Percentiles rank a stretch among this genome's conserved stretches.
Evolutionary conservation across 2,797 vertebrate species (phyloP).

Genomic region (Pterois miles): DNA sequence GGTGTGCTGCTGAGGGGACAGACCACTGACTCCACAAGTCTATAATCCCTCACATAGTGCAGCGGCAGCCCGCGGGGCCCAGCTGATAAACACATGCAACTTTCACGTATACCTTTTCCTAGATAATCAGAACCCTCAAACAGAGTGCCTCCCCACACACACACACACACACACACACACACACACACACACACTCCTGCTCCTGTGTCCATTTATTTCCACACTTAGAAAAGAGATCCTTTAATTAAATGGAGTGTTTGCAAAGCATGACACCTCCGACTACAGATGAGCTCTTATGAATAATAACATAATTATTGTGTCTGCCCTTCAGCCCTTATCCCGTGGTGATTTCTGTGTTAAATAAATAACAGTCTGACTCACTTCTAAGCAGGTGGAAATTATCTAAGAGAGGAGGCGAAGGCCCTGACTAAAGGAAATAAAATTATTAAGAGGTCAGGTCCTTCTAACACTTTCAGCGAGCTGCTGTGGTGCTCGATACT

Average conservation of each 20-base stretch:
- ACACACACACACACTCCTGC: no score
- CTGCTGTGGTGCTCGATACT: background rate
- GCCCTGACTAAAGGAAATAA: background rate
- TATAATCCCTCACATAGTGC: constrained; percentile 78
- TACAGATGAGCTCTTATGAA: constrained; percentile 56
- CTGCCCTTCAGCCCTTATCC: constrained; percentile 50
- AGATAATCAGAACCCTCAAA: constrained; percentile 29
- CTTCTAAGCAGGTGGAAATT: constrained; percentile 39
- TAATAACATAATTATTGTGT: constrained; percentile 48
- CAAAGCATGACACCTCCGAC: constrained; percentile 14
- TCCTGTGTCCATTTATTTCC: constrained; percentile 6
- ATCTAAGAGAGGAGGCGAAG: constrained; percentile 4
- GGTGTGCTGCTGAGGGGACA: constrained; percentile 76
- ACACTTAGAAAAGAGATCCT: constrained; percentile 2
- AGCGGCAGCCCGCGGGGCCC: constrained; percentile 31
- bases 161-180: no score
- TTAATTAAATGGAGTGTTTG: constrained; percentile 55
- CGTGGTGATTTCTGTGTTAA: constrained; percentile 31
- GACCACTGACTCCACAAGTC: constrained; percentile 85
- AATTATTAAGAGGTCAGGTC: constrained; percentile 28
- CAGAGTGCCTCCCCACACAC: background rate
- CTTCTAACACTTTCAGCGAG: background rate
- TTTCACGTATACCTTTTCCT: constrained; percentile 35
- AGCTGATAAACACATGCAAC: constrained; percentile 46
- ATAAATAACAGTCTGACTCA: constrained; percentile 43